Conservation (phyloP, 1,140 invertebrate genomes). For the Dolichoris vasculosae region DNA sequence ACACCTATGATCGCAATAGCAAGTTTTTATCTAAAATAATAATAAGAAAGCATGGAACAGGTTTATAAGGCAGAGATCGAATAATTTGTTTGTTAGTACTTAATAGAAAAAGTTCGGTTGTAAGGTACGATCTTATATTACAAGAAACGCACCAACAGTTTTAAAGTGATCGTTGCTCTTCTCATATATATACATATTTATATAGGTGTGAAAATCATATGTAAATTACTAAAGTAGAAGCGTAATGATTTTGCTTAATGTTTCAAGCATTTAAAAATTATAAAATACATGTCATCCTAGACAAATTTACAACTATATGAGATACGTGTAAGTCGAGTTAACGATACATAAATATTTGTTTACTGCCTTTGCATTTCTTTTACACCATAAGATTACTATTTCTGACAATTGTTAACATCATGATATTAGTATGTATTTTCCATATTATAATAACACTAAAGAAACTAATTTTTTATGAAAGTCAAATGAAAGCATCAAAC, state of each 20-base stretch:
- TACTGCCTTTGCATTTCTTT: conserved; percentile 53
- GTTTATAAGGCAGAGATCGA: conserved; percentile 42
- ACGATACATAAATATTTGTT: conserved; percentile 43
- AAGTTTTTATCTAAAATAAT: conserved; percentile 37
- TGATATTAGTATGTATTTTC: conserved; percentile 2
- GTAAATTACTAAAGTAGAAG: conserved; percentile 30
- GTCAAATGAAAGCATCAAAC: conserved; percentile 47
- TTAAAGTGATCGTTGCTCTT: conserved; percentile 38
- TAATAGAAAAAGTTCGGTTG: conserved; percentile 37
- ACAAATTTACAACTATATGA: conserved; percentile 42
- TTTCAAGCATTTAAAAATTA: conserved; percentile 44
- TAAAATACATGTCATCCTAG: conserved; percentile 44
- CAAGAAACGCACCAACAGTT: conserved; percentile 42
- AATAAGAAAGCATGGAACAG: conserved; percentile 23
- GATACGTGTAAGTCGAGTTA: conserved; percentile 42
- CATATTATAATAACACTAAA: conserved; percentile 27
- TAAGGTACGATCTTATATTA: conserved; percentile 31
- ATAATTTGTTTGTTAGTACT: conserved; percentile 46
- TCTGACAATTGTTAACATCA: conserved; percentile 37
- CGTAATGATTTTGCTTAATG: conserved; percentile 11
- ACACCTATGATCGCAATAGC: conserved; percentile 44
- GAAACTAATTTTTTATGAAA: conserved; percentile 44
- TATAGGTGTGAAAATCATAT: conserved; percentile 47
- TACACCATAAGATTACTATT: conserved; percentile 33
- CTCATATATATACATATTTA: conserved; percentile 44